Base-by-base conservation (phyloP, 2,113 vertebrate genomes). In the Ahaetulla prasina region DNA sequence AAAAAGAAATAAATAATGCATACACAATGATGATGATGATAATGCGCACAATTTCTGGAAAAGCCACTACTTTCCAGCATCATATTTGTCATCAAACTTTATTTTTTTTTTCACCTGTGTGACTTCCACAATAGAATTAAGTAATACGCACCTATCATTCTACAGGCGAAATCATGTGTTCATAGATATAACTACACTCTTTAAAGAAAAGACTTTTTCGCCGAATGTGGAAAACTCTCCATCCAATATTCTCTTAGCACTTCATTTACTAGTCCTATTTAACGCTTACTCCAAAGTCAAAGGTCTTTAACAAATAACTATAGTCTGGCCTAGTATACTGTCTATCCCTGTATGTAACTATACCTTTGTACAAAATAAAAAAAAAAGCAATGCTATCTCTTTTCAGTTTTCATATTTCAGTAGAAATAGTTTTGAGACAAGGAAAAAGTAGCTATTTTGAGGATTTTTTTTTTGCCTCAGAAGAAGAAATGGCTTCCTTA, bases 341-440 rank as follows among this genome's bases (percentile, higher is more conserved):
- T 91, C 35, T 16, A 14, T 60, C 11, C 2, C 94, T 45, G 74
- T 63, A 54, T 85, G 85, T n/a, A 86, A 16, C 27, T 89, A 16
- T 60, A 27, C 7, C 92, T 93, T 10, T 55, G 35, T 39, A 50
- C 35, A 89, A 60, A 91, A 2, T 52, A 16, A 94, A 92, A 39
- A 93, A 92, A 92, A 39, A 93, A 92, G 88, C 84, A 8, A 80
- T 89, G 35, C 3, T 85, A 60, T 89, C 74, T 89, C n/a, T 84
- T 88, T 92, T 63, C 11, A 43, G n/a, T 55, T 90, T 89, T 92
- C 89, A 7, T 91, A 30, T 92, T 93, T 93, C 74, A 91, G 53
- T 4, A 68, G 47, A 94, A 86, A 68, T 68, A 16, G 25, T 55
- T 92, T 3, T 90, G 4, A 27, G 91, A 52, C 25, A 92, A 87